phyloP scores from a whole-genome alignment of 2,113 vertebrate species.

The Tympanuchus pallidicinctus region DNA sequence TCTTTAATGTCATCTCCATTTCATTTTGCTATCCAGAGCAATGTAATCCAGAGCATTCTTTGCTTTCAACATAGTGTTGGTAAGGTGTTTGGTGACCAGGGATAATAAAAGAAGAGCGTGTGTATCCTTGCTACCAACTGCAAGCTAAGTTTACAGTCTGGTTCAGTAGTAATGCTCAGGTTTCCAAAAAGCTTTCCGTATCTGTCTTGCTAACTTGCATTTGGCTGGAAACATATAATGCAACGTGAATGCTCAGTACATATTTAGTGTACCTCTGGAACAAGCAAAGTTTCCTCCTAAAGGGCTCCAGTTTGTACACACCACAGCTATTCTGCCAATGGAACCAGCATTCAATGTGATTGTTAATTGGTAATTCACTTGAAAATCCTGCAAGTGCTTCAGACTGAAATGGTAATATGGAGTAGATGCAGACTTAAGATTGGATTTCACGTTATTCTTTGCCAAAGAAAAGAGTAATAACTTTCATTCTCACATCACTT shows the following conservation, averaged over 20 bases:
- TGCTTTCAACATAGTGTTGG: not conserved
- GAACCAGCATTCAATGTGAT: not conserved
- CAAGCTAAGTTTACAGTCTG: not conserved
- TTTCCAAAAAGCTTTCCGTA: not conserved
- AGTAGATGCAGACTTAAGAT: not conserved
- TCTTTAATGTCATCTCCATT: conserved; percentile 46
- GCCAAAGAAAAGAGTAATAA: not conserved
- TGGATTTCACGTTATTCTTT: not conserved
- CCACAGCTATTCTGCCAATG: not conserved
- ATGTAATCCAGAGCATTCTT: not conserved
- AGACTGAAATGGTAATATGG: not conserved
- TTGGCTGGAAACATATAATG: not conserved
- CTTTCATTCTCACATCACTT: not conserved
- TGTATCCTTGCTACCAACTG: not conserved
- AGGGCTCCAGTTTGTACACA: not conserved
- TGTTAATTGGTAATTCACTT: not conserved
- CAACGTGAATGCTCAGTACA: not conserved
- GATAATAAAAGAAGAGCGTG: not conserved
- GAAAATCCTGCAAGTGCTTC: not conserved
- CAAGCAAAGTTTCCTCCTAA: not conserved
- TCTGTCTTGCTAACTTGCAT: not conserved
- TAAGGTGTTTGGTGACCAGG: not conserved
- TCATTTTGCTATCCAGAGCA: conserved; percentile 45
- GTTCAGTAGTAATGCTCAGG: not conserved
- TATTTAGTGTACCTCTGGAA: not conserved